Conservation (phyloP, 2,888 invertebrate species). For the Lepetodrilus schrolli region DNA sequence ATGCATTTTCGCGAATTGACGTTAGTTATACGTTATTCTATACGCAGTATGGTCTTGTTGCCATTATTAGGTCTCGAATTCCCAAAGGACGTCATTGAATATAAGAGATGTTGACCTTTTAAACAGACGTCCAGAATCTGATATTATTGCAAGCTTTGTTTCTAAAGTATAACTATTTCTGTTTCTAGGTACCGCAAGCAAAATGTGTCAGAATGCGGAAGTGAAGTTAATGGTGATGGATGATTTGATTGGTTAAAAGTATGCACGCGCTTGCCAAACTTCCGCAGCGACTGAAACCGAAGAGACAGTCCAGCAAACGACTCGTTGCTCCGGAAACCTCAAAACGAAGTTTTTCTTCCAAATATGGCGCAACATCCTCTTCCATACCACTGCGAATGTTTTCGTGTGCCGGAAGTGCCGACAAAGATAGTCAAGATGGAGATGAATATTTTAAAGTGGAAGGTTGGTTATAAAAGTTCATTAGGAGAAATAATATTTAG, state of each 20-base stretch:
- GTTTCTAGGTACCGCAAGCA: not conserved
- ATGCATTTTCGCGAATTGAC: too few relatives aligned
- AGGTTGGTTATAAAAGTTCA: too few relatives aligned
- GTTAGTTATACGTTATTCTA: too few relatives aligned
- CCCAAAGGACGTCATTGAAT: not conserved
- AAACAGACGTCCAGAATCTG: not conserved
- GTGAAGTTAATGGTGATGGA: slow-evolving; percentile 7
- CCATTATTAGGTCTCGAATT: not conserved
- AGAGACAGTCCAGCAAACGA: slow-evolving; percentile 1
- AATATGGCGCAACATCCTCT: slow-evolving; percentile 18
- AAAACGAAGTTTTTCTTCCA: slow-evolving; percentile 21
- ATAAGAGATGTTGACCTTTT: not conserved
- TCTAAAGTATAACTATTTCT: not conserved
- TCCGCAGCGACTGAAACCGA: slow-evolving; percentile 20
- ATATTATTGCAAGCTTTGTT: not conserved
- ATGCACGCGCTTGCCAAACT: slow-evolving; percentile 27
- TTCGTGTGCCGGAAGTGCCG: slow-evolving; percentile 15
- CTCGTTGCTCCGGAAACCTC: slow-evolving; percentile 25
- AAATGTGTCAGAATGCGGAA: slow-evolving; percentile 5
- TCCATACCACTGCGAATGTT: slow-evolving; percentile 28
- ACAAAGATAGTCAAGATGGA: not conserved
- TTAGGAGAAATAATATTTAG: too few relatives aligned
- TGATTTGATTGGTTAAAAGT: slow-evolving; percentile 12
- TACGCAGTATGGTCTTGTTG: not conserved
- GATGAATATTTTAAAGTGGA: slow-evolving; percentile 3